Percentiles rank a stretch among this genome's conserved stretches.
phyloP scores from a whole-genome alignment of 2,797 vertebrate species.

The Mycteria americana region DNA sequence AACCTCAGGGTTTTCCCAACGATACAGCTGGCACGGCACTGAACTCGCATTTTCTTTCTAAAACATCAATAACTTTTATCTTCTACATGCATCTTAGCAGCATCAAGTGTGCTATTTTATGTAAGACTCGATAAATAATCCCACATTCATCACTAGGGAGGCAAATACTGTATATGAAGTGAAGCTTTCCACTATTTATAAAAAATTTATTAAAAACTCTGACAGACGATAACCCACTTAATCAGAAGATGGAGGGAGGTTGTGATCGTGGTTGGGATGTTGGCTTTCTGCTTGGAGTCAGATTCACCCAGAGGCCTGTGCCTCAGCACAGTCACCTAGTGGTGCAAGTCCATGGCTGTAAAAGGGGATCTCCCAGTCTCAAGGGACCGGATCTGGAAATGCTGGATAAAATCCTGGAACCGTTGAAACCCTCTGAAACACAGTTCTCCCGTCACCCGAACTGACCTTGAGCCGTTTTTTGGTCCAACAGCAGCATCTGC shows the following conservation, averaged over 20 bases:
- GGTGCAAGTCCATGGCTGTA: neutral
- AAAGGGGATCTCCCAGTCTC: neutral
- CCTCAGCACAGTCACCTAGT: neutral
- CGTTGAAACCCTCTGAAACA: neutral
- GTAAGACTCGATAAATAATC: neutral
- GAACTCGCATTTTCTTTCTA: neutral
- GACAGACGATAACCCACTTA: neutral
- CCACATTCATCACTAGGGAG: neutral
- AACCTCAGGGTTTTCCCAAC: neutral
- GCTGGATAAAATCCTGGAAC: neutral
- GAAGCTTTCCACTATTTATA: neutral
- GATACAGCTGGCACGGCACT: neutral
- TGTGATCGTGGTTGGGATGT: neutral
- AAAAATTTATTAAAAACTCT: neutral
- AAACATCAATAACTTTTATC: neutral
- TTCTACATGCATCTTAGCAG: neutral
- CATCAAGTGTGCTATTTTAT: neutral
- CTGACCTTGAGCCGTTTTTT: neutral
- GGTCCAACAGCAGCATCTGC: constrained; percentile 59
- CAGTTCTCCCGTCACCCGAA: neutral
- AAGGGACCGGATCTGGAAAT: neutral
- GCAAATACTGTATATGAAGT: neutral
- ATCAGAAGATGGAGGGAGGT: neutral
- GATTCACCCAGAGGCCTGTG: neutral
- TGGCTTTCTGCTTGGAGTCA: neutral